These are phyloP conservation scores for Anser brachyrhynchus DNA, from an alignment of 2,113 vertebrate genomes.

Conservation along the genomic window DNA sequence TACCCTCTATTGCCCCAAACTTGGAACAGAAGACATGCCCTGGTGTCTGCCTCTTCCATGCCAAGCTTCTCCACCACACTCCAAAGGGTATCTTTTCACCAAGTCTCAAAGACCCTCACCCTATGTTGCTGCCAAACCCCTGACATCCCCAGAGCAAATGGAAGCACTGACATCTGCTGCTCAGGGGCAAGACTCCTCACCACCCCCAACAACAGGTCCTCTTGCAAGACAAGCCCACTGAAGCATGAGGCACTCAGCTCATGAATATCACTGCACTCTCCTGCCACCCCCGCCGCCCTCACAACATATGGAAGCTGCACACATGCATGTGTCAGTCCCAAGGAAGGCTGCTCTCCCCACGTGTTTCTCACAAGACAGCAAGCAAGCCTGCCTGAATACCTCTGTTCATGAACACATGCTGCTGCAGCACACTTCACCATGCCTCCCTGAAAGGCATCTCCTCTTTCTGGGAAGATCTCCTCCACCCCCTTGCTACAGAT, in stretches of 20 bases:
- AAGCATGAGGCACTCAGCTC: not conserved
- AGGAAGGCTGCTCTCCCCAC: not conserved
- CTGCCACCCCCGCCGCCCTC: constrained; percentile 50
- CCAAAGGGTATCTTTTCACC: not conserved
- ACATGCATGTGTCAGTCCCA: not conserved
- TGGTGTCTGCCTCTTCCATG: not conserved
- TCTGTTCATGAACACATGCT: not conserved
- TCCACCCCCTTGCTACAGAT: fast-evolving
- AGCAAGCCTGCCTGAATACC: not conserved
- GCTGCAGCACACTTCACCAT: not conserved
- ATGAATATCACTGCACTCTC: not conserved
- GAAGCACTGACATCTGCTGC: not conserved
- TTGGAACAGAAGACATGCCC: not conserved
- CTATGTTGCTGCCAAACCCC: not conserved
- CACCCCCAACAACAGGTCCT: not conserved
- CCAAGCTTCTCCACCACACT: not conserved
- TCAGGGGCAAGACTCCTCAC: not conserved
- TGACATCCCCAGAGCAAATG: no score
- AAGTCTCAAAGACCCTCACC: not conserved
- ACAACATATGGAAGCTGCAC: constrained; percentile 38
- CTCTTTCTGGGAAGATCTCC: not conserved
- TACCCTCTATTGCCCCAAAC: not conserved
- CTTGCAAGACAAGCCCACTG: not conserved
- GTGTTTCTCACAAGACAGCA: not conserved
- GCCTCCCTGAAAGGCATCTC: not conserved